Conservation (phyloP, 2,797 vertebrate genomes). For the Myotis planiceps region DNA sequence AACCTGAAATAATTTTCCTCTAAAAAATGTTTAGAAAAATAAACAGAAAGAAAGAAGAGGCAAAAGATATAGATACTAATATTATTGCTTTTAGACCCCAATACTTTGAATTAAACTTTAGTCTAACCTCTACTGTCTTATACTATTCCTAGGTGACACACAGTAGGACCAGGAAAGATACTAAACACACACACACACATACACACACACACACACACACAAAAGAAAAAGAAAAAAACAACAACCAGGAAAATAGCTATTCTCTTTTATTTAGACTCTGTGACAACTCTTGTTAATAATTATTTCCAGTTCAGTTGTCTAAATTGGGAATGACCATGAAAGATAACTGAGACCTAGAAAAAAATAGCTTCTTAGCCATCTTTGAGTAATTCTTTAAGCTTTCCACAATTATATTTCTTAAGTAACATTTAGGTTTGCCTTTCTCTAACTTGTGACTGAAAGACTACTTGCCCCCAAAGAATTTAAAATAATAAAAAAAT, state of each 20-base stretch:
- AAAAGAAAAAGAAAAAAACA: background rate
- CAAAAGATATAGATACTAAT: background rate
- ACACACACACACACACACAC: background rate
- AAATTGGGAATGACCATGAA: background rate
- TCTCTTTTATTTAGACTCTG: background rate
- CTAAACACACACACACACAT: background rate
- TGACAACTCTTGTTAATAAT: background rate
- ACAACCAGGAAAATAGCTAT: background rate
- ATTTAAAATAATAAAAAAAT: conserved; percentile 1
- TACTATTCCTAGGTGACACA: background rate
- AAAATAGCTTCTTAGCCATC: background rate
- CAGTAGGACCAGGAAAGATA: background rate
- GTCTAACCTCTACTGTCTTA: background rate
- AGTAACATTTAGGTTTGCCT: background rate
- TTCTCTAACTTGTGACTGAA: background rate
- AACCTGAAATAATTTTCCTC: background rate
- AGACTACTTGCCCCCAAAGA: background rate
- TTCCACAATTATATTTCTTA: conserved; percentile 39
- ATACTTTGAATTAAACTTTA: background rate
- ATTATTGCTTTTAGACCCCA: background rate
- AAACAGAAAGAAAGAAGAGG: background rate
- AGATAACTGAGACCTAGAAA: background rate
- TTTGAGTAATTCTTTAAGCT: conserved; percentile 2
- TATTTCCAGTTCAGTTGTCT: background rate
- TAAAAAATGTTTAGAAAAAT: background rate